phyloP scores from a whole-genome alignment of 2,113 vertebrate genomes.

The Paraplagusia blochii region DNA sequence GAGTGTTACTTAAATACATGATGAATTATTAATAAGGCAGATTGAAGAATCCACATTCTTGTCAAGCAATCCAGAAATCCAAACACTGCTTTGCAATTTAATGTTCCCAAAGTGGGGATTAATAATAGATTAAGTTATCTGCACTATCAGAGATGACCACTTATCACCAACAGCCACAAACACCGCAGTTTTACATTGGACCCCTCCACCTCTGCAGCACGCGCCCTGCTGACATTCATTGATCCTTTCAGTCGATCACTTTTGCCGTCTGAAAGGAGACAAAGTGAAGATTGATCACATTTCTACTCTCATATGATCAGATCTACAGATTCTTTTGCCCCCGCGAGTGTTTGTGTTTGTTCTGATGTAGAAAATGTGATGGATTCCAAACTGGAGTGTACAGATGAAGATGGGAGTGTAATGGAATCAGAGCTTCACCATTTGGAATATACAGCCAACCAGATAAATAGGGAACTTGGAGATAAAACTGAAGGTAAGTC shows the following conservation, averaged over 20 bases:
- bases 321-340: neutral
- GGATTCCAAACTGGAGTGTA: slow-evolving; percentile 19
- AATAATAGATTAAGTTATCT: slow-evolving; percentile 73
- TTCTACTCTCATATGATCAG: too few species aligned
- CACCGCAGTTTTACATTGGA: slow-evolving; percentile 26
- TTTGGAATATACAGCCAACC: neutral
- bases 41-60: slow-evolving; percentile 25
- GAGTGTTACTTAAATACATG: slow-evolving; percentile 14
- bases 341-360: neutral
- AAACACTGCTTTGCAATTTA: slow-evolving; percentile 29
- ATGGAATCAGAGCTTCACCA: neutral
- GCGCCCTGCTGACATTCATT: neutral
- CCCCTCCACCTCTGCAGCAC: neutral
- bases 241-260: too few species aligned
- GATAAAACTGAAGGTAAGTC: slow-evolving; percentile 23
- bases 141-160: slow-evolving; percentile 52
- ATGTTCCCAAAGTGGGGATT: slow-evolving; percentile 61
- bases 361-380: slow-evolving; percentile 21
- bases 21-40: slow-evolving; percentile 33
- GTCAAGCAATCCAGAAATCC: slow-evolving; percentile 38
- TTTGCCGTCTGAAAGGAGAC: too few species aligned
- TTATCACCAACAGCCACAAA: slow-evolving; percentile 43
- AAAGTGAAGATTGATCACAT: too few species aligned
- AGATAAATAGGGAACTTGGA: neutral
- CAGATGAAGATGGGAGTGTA: slow-evolving; percentile 7